Conservation (phyloP, 2,888 invertebrate genomes). For the Spilarctia lutea region DNA sequence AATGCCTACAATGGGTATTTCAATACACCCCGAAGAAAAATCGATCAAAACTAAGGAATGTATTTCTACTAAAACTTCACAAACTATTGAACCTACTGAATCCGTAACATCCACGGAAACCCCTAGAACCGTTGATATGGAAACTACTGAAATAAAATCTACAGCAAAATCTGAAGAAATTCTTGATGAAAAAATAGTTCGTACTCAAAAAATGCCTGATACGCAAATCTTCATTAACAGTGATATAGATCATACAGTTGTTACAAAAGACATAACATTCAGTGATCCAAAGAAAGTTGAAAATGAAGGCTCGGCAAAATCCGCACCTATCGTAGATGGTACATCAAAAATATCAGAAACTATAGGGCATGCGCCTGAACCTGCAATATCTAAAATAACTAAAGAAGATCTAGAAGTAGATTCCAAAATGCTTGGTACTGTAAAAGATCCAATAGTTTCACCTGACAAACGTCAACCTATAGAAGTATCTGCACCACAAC, state of each 20-base stretch:
- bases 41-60: neutral
- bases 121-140: neutral
- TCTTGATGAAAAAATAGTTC: neutral
- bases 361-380: neutral
- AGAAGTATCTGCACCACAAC: neutral
- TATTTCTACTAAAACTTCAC: neutral
- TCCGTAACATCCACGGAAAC: neutral
- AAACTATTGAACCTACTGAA: neutral
- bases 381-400: constrained; percentile 6
- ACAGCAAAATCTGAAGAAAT: neutral
- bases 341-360: neutral
- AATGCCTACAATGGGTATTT: neutral
- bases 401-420: neutral
- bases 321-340: neutral
- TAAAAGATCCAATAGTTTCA: neutral
- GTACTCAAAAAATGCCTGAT: neutral
- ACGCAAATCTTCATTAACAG: neutral
- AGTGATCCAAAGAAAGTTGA: neutral
- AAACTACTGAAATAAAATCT: neutral
- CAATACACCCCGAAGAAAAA: neutral
- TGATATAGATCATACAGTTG: constrained; percentile 3
- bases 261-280: neutral
- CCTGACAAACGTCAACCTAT: neutral
- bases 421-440: neutral
- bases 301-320: neutral